Conservation (phyloP, 2,113 vertebrate species). For the Mormyrus lacerda region DNA sequence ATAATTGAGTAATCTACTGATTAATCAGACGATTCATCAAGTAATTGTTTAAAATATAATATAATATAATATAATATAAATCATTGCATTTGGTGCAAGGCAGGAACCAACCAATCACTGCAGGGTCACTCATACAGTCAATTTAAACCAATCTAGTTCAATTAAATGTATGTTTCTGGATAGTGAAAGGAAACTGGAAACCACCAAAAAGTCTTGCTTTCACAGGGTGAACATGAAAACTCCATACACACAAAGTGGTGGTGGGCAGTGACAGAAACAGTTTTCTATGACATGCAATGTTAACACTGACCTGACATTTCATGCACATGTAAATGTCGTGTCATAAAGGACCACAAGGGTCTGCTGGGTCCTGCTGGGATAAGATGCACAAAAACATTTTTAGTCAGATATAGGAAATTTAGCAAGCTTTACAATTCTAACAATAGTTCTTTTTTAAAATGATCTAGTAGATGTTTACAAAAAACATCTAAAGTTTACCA, state of each 20-base stretch:
- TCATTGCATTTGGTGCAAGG: not conserved
- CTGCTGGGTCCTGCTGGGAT: too few relatives aligned
- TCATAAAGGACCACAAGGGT: too few relatives aligned
- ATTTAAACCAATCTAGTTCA: not conserved
- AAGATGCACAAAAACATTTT: too few relatives aligned
- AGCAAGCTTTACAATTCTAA: too few relatives aligned
- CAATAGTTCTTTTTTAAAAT: too few relatives aligned
- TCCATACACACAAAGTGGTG: not conserved
- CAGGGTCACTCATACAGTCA: not conserved
- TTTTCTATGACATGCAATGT: not conserved
- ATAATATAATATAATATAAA: not conserved
- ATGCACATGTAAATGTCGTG: not conserved
- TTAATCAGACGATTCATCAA: not conserved
- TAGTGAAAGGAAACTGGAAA: not conserved
- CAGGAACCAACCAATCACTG: not conserved
- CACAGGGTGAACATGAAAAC: too few relatives aligned
- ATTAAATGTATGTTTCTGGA: not conserved
- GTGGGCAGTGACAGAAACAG: not conserved
- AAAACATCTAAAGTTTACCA: too few relatives aligned
- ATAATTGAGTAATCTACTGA: not conserved
- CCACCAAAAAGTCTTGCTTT: too few relatives aligned
- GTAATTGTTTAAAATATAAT: not conserved
- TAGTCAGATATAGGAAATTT: too few relatives aligned
- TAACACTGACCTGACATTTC: not conserved
- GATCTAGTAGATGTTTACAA: too few relatives aligned